Evolutionary conservation across 2,113 vertebrate species (phyloP), one percentile per base, ranked within the genome.

Genomic region (Barnardius zonarius): DNA sequence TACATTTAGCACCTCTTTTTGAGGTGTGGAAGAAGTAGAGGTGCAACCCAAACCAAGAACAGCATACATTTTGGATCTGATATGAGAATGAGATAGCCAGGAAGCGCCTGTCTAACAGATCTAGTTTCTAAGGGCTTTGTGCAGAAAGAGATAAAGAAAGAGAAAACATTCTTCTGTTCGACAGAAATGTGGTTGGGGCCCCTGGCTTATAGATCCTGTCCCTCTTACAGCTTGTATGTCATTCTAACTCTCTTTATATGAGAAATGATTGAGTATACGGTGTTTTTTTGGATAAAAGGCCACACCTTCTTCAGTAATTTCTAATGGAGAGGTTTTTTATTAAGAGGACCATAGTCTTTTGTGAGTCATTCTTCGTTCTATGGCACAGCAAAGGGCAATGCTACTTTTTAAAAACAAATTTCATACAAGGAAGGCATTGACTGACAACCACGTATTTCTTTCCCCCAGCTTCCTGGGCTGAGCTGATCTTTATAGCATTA

Each of bases 401-500:
- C 49, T 54, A 1, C 57, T 89, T 85, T 86, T 52, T 44, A 59
- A 89, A 54, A 33, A 27, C 12, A 28, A 13, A 64, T 85, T 86
- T 94, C 94, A 91, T 86, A 61, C 73, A 96, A 55, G 70, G 73
- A 67, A 51, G 61, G 66, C 79, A 62, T 27, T 95, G 93, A 64
- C 62, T 92, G 92, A 79, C 86, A 77, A 39, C 17, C 28, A 31
- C 64, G 37, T 52, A 51, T 86, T 92, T 78, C 57, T 89, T 76
- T 59, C n/a, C 63, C 55, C 41, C n/a, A 55, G 77, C 78, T 92
- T 76, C 84, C 90, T 80, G 78, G 64, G 91, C 68, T 85, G 73
- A 85, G 77, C 59, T 77, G 83, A 78, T 90, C 49, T 88, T 90
- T 79, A 76, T 51, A 90, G 70, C 94, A 93, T 86, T 84, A 95